Percentiles rank a stretch among this genome's conserved stretches.
Evolutionary conservation across 2,797 vertebrate species (phyloP).

Genomic region (Nothura maculosa): DNA sequence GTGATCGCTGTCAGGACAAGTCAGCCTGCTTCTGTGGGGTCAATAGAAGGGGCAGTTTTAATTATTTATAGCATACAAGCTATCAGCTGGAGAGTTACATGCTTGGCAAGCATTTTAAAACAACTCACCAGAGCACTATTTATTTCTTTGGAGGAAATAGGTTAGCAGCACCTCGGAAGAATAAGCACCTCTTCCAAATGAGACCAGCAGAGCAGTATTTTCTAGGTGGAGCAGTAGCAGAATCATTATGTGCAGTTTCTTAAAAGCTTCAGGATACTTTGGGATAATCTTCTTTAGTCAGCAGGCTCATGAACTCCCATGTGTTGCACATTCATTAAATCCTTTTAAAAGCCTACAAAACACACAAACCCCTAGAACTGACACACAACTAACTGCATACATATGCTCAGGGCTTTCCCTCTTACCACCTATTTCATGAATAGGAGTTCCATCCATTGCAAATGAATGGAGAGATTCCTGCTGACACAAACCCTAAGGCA

Average conservation of each 20-base stretch:
- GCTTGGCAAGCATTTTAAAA: conserved; percentile 19
- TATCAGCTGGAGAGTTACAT: not conserved
- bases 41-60: not conserved
- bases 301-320: not conserved
- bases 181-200: not conserved
- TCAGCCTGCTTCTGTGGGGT: not conserved
- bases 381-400: not conserved
- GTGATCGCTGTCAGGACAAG: not conserved
- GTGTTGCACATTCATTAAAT: conserved; percentile 16
- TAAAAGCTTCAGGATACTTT: conserved; percentile 29
- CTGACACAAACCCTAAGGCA: not conserved
- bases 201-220: not conserved
- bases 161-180: not conserved
- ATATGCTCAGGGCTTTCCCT: not conserved
- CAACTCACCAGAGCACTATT: conserved; percentile 9
- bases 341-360: not conserved
- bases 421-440: not conserved
- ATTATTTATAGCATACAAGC: conserved; percentile 16
- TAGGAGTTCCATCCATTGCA: not conserved
- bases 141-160: conserved; percentile 8
- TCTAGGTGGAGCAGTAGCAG: not conserved
- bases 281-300: conserved; percentile 31
- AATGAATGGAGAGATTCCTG: not conserved
- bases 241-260: not conserved
- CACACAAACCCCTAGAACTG: fast-evolving